phyloP scores from a whole-genome alignment of 2,888 invertebrate genomes.

The Eupeodes latifasciatus region DNA sequence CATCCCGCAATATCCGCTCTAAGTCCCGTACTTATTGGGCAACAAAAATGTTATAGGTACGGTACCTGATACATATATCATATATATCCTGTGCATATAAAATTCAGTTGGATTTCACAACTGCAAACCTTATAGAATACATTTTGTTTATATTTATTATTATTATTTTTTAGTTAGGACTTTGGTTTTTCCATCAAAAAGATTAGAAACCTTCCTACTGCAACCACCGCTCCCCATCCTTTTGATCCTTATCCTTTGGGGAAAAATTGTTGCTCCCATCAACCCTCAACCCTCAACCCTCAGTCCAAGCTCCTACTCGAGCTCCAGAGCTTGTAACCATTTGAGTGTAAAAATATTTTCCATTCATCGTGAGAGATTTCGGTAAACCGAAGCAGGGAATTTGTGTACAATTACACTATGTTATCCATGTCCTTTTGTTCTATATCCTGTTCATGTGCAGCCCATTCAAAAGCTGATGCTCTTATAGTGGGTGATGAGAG shows the following conservation, averaged over 20 bases:
- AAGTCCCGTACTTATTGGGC: slow-evolving; percentile 45
- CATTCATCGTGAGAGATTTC: slow-evolving; percentile 39
- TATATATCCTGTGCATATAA: slow-evolving; percentile 20
- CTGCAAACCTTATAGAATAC: slow-evolving; percentile 44
- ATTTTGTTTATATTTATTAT: slow-evolving; percentile 6
- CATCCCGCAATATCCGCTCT: slow-evolving; percentile 57
- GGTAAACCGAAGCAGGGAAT: slow-evolving; percentile 27
- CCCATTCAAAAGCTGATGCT: neutral
- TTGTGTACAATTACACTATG: slow-evolving; percentile 40
- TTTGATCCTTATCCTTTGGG: neutral
- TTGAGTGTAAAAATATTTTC: slow-evolving; percentile 61
- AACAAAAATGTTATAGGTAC: slow-evolving; percentile 16
- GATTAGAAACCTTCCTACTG: neutral
- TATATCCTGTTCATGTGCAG: neutral
- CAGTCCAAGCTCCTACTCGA: too few species aligned
- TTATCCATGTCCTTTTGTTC: slow-evolving; percentile 33
- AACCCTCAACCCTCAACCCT: too few species aligned
- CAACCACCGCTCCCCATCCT: neutral
- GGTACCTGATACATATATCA: too few species aligned
- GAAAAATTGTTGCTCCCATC: slow-evolving; percentile 12
- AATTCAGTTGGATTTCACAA: slow-evolving; percentile 50
- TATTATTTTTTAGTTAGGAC: slow-evolving; percentile 1
- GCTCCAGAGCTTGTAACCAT: slow-evolving; percentile 39
- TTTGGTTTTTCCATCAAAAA: slow-evolving; percentile 41
- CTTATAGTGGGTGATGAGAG: neutral